phyloP scores from a whole-genome alignment of 2,888 invertebrate species.

The Ichneumoninae sp. region DNA sequence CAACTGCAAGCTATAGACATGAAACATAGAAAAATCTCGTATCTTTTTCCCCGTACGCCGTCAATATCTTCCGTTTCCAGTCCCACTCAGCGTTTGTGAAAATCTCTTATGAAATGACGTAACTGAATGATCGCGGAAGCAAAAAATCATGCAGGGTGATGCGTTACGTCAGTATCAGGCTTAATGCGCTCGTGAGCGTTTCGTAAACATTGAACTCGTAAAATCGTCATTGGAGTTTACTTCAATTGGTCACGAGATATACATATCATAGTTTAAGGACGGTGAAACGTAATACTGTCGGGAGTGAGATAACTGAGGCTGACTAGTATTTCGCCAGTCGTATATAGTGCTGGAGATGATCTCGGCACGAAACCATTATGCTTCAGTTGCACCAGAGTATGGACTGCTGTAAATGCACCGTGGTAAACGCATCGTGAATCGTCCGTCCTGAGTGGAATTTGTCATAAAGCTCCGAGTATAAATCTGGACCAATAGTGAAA shows the following conservation, averaged over 20 bases:
- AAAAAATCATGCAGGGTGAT: background rate
- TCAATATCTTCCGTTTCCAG: background rate
- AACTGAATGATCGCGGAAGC: background rate
- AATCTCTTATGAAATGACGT: background rate
- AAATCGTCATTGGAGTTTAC: background rate
- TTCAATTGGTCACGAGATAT: slow-evolving; percentile 5
- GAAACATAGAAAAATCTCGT: background rate
- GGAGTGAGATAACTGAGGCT: slow-evolving; percentile 1
- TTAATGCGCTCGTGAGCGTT: slow-evolving; percentile 13
- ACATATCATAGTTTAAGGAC: too few species aligned
- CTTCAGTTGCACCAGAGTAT: background rate
- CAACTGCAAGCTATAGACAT: background rate
- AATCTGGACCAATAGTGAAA: background rate
- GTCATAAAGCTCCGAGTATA: background rate
- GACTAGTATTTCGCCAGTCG: background rate
- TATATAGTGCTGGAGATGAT: background rate
- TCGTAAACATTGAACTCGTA: slow-evolving; percentile 11
- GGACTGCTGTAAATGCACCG: background rate
- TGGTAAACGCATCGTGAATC: background rate
- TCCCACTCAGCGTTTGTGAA: background rate
- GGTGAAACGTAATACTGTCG: background rate
- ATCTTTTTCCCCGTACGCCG: background rate
- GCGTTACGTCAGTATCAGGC: background rate
- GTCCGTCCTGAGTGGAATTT: background rate
- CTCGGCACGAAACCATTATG: background rate